A percentile compares a stretch with the other conserved stretches of the same genome.
These are phyloP conservation scores for Thamnaconus septentrionalis DNA, from an alignment of 2,113 vertebrate species.

Conservation along the genomic window DNA sequence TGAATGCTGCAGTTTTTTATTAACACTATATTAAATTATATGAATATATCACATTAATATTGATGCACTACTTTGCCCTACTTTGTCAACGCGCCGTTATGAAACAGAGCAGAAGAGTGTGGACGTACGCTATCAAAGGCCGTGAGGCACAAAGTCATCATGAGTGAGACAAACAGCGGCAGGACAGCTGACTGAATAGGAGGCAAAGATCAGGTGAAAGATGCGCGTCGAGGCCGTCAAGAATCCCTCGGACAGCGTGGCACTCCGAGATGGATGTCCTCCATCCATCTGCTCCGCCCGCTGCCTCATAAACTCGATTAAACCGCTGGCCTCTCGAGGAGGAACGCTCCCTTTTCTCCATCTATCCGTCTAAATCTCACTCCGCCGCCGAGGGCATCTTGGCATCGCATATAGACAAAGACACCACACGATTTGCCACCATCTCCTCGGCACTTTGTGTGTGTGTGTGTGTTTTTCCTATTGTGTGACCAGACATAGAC, in stretches of 20 bases:
- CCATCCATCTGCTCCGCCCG: conserved; percentile 63
- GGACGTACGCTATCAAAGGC: not conserved
- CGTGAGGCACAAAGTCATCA: conserved; percentile 7
- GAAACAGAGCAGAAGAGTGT: not conserved
- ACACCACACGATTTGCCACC: too few species aligned
- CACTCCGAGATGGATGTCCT: conserved; percentile 54
- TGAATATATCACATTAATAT: too few species aligned
- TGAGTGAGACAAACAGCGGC: conserved; percentile 49
- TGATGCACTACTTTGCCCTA: too few species aligned
- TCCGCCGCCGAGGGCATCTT: not conserved
- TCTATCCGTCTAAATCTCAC: conserved; percentile 50
- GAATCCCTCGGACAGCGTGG: conserved; percentile 42
- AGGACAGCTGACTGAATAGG: not conserved
- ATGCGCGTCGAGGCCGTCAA: conserved; percentile 19
- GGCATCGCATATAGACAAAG: too few species aligned
- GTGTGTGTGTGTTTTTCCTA: too few species aligned
- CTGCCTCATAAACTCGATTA: conserved; percentile 72
- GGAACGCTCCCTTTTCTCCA: conserved; percentile 24
- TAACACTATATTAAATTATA: too few species aligned
- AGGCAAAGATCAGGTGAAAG: conserved; percentile 42
- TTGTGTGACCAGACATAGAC: too few species aligned
- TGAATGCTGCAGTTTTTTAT: too few species aligned
- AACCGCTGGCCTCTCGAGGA: conserved; percentile 52
- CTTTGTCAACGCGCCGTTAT: too few species aligned
- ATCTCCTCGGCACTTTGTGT: too few species aligned